Conservation (phyloP, 2,797 vertebrate species). For the Taeniopygia guttata region DNA sequence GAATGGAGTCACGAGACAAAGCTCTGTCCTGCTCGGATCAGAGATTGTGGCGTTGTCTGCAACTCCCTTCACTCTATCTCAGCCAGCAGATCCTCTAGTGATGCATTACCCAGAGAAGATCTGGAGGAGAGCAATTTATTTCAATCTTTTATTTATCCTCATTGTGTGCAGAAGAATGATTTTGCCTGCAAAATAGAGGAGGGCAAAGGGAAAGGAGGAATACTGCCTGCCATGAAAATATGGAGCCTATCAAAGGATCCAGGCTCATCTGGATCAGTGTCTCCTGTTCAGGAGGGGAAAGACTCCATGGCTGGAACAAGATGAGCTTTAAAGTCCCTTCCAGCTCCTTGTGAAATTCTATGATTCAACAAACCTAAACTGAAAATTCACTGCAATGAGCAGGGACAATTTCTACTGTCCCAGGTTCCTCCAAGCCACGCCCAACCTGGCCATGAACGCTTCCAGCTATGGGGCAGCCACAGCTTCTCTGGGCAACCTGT, state of each 20-base stretch:
- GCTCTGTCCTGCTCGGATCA: background rate
- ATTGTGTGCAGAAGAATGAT: accelerated
- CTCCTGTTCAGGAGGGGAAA: background rate
- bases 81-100: accelerated
- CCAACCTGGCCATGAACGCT: background rate
- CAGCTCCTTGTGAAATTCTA: background rate
- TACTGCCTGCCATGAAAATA: background rate
- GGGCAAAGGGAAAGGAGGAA: background rate
- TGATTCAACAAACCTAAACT: background rate
- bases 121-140: background rate
- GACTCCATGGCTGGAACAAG: accelerated
- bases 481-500: background rate
- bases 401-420: background rate
- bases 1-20: background rate
- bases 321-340: background rate
- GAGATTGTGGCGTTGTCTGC: background rate
- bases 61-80: background rate
- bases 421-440: background rate
- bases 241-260: accelerated
- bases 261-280: accelerated
- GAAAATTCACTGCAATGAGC: background rate
- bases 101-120: accelerated
- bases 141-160: background rate
- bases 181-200: background rate
- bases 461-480: background rate